Base-by-base conservation (phyloP, 2,797 vertebrate genomes). In the Mallotus villosus region DNA sequence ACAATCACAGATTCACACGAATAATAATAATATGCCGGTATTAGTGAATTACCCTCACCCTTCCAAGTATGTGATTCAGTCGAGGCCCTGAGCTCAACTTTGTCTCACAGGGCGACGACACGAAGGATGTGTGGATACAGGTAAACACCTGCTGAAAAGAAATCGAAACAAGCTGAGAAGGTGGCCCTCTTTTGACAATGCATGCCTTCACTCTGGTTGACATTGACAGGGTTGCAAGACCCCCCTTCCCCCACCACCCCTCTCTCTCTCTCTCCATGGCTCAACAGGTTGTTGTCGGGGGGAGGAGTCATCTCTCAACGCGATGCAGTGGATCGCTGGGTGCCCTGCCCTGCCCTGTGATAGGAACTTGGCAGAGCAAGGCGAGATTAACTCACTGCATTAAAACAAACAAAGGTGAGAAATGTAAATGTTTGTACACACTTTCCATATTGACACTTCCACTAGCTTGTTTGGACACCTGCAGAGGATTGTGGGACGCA, bases 101-200 rank as follows among this genome's bases (percentile, higher is more conserved):
- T 85, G 83, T 87, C 81, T 84, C 73, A 49, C 66, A 9, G 82
- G 84, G 74, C 72, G 81, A 91, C 84, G 88, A 89, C 76, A 78
- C 83, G 80, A 86, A 82, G 75, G 49, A 75, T 81, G 87, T 81
- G 87, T 89, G 41, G 82, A 87, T 87, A 85, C 85, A 86, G 87
- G 89, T 83, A 91, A 91, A 89, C 87, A 86, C 86, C 88, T 85
- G 89, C 76, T 89, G 86, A 91, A 89, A 92, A 88, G 85, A 87
- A 64, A 63, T 90, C 89, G 86, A 90, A 92, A 90, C 86, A 87
- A 77, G 83, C 87, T 82, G 85, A 87, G 90, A 89, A 88, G 72
- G 88, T 79, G 78, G 74, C 65, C 63, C 67, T 60, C 63, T 74
- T 72, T 85, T 78, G 88, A 92, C 91, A 92, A 92, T 88, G 87